Percentiles rank a stretch among this genome's conserved stretches.
These are phyloP conservation scores for Myotis pilosus DNA, from an alignment of 2,797 vertebrate species.

Conservation along the genomic window DNA sequence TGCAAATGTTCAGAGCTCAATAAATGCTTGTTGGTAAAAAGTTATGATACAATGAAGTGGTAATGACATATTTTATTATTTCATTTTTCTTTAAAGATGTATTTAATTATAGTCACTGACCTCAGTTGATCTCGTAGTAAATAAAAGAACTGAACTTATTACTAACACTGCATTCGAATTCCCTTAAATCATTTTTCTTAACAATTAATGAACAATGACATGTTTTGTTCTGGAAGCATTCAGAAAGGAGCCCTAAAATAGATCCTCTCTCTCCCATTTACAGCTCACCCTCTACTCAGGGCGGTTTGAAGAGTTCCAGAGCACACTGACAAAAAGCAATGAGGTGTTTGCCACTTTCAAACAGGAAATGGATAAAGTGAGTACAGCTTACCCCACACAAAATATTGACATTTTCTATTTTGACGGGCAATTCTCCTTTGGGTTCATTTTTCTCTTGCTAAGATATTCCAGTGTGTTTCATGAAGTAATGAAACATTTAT, in stretches of 20 bases:
- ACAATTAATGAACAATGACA: conserved; percentile 60
- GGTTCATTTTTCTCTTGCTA: conserved; percentile 53
- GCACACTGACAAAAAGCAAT: conserved; percentile 95
- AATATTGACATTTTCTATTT: conserved; percentile 48
- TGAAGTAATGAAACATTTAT: conserved; percentile 49
- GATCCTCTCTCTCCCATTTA: conserved; percentile 47
- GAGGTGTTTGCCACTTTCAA: conserved; percentile 95
- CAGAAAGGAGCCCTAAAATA: conserved; percentile 42
- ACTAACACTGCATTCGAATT: neutral
- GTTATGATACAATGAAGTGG: neutral
- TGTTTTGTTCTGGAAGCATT: conserved; percentile 50
- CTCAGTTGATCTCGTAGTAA: neutral
- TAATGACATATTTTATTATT: neutral
- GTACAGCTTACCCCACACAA: conserved; percentile 66
- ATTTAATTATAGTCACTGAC: neutral
- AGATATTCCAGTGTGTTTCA: conserved; percentile 54
- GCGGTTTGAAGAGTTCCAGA: conserved; percentile 98
- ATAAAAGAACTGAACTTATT: conserved; percentile 27
- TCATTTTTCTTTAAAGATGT: conserved; percentile 40
- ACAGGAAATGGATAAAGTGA: conserved; percentile 97
- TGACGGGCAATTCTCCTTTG: conserved; percentile 49
- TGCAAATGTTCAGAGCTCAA: neutral
- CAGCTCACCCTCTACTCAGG: conserved; percentile 95
- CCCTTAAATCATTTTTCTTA: conserved; percentile 51
- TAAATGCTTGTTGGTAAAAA: neutral